Conservation (phyloP, 2,888 invertebrate genomes). For the Epinotia brunnichana region DNA sequence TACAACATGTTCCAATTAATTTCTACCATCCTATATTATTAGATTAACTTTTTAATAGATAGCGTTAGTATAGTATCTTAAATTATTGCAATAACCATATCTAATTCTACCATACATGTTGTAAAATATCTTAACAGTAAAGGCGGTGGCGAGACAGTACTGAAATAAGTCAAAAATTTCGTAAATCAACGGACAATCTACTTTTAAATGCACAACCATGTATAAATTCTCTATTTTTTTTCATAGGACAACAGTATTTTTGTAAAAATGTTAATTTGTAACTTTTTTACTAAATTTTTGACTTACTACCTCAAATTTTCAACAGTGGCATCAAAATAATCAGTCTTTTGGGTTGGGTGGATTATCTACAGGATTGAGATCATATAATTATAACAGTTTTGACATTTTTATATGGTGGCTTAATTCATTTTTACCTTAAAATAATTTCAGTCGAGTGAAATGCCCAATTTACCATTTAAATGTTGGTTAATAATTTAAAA, state of each 20-base stretch:
- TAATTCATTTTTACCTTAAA: conserved; percentile 31
- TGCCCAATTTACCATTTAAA: not conserved
- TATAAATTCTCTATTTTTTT: conserved; percentile 42
- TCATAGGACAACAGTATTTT: conserved; percentile 41
- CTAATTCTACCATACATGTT: conserved; percentile 35
- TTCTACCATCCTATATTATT: conserved; percentile 15
- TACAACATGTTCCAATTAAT: conserved; percentile 4
- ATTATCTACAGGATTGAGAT: conserved; percentile 46
- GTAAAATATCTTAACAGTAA: conserved; percentile 32
- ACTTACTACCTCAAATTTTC: conserved; percentile 45
- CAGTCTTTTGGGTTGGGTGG: conserved; percentile 53
- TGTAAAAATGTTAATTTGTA: conserved; percentile 32
- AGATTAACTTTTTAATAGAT: conserved; percentile 28
- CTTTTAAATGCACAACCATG: conserved; percentile 42
- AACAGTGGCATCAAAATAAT: conserved; percentile 47
- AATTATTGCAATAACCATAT: conserved; percentile 31
- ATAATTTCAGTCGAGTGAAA: conserved; percentile 1
- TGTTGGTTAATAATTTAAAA: not conserved
- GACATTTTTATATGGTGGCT: conserved; percentile 31
- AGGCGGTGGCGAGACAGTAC: conserved; percentile 31
- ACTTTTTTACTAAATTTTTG: conserved; percentile 41
- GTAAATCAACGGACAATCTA: conserved; percentile 34
- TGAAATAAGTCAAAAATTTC: conserved; percentile 41
- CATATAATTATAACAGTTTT: conserved; percentile 38
- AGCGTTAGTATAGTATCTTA: conserved; percentile 37